Base-by-base conservation (phyloP, 2,797 vertebrate genomes). In the Micropoecilia bifurca region DNA sequence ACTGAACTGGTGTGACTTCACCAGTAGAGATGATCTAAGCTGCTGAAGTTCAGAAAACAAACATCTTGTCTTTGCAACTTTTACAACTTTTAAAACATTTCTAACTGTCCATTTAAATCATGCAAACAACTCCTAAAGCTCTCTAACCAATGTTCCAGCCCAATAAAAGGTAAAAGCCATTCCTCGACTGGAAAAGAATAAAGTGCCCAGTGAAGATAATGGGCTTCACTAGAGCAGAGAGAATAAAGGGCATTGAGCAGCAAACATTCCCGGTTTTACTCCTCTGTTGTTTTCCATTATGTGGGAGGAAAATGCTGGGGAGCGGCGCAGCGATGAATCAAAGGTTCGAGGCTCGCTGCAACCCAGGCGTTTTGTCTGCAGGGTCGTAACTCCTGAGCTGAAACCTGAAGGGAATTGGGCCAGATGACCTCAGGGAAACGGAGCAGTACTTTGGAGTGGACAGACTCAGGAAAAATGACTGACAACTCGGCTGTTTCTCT, bases 351-450 rank as follows among this genome's bases (percentile, higher is more conserved):
- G 33, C 33, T 66, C 33, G 36, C 63, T 0, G 33, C 4, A 80
- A 78, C 71, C 55, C 76, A 0, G 76, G 59, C 82, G 75, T 75
- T 87, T 3, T 77, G 80, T 90, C 90, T 83, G 82, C 55, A 12
- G 77, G 71, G 85, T 85, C 87, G 80, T 84, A 91, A 93, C 84
- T 88, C 85, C 86, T 88, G 68, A 25, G 82, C 28, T 72, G 83
- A 73, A 88, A 90, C 90, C 77, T 75, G 72, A 61, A 41, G 45
- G 53, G 79, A 80, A 82, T 90, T 76, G 83, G 78, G 81, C 75
- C 30, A 82, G 80, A 90, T 61, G 86, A 80, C 82, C 88, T 81
- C 78, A 80, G 89, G 83, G 66, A 79, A 77, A 79, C 81, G 43
- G 82, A 83, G 61, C 76, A 80, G 73, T 71, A 57, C 46, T 79